A percentile compares a stretch with the other conserved stretches of the same genome.
phyloP scores from a whole-genome alignment of 2,113 vertebrate species.

The Lepisosteus oculatus region DNA sequence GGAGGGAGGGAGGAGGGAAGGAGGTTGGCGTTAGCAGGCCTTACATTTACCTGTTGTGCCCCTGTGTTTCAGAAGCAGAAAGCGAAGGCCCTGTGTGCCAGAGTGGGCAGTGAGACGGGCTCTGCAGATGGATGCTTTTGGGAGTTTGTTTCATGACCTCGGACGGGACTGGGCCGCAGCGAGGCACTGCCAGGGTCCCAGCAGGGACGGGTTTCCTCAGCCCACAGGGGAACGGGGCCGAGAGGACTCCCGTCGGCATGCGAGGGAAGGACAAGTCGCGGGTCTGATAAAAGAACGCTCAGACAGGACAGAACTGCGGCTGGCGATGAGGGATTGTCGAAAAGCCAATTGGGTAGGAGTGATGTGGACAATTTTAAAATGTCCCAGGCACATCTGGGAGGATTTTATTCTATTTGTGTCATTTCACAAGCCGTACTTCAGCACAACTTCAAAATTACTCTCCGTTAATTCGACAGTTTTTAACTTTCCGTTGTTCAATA shows the following conservation, averaged over 20 bases:
- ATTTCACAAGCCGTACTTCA: conserved; percentile 57
- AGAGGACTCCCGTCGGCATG: no score
- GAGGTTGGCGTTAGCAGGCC: no score
- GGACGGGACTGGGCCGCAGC: conserved; percentile 47
- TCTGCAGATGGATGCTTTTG: conserved; percentile 45
- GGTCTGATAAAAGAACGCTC: no score
- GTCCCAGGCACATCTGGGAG: conserved; percentile 21
- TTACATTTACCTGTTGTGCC: not conserved
- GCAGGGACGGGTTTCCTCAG: no score
- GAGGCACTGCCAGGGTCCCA: no score
- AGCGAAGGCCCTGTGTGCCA: conserved; percentile 27
- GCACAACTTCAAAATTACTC: conserved; percentile 43
- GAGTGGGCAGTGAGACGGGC: conserved; percentile 20
- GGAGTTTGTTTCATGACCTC: conserved; percentile 33
- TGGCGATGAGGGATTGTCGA: no score
- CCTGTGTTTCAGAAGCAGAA: conserved; percentile 43
- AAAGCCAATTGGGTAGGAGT: no score
- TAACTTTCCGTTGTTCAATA: conserved; percentile 12
- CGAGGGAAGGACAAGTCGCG: no score
- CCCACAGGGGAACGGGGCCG: no score
- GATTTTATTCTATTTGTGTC: conserved; percentile 39
- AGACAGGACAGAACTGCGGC: no score
- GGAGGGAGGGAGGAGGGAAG: no score
- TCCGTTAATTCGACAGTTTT: conserved; percentile 49
- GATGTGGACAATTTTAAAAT: no score